These are phyloP conservation scores for Tarsius wallacei DNA, from an alignment of 2,797 vertebrate genomes.

Conservation along the genomic window DNA sequence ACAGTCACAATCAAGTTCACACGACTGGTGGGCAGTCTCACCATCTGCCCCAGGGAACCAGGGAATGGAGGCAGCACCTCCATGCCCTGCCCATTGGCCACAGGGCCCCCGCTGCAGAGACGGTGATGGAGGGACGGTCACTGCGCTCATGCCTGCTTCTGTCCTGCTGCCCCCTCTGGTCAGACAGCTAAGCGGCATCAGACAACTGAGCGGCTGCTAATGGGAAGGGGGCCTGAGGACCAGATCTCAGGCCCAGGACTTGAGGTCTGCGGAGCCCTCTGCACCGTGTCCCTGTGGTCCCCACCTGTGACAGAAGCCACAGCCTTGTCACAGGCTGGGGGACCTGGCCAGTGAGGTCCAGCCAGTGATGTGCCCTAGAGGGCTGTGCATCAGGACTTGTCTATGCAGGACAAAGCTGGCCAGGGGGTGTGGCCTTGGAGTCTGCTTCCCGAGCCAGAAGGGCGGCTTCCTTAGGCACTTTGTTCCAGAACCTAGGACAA, in stretches of 20 bases:
- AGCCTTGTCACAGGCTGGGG: background rate
- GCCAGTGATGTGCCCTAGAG: background rate
- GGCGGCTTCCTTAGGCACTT: background rate
- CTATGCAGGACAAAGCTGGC: background rate
- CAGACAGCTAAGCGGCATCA: background rate
- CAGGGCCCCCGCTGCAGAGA: background rate
- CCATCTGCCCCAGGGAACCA: background rate
- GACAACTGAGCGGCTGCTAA: background rate
- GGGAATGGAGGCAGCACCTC: background rate
- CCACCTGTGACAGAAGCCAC: background rate
- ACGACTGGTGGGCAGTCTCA: too few relatives aligned
- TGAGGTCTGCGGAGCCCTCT: background rate
- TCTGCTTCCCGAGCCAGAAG: background rate
- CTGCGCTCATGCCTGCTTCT: too few relatives aligned
- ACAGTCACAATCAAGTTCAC: background rate
- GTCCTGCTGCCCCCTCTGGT: background rate
- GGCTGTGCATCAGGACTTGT: background rate
- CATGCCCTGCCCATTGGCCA: background rate
- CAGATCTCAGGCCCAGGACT: background rate
- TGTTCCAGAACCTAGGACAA: background rate
- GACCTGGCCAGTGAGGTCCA: background rate
- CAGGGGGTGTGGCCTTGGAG: fast-evolving
- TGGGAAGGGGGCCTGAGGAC: background rate
- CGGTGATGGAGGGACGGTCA: too few relatives aligned
- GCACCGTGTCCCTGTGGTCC: too few relatives aligned